phyloP scores from a whole-genome alignment of 2,113 vertebrate species.

The Oryzias celebensis region DNA sequence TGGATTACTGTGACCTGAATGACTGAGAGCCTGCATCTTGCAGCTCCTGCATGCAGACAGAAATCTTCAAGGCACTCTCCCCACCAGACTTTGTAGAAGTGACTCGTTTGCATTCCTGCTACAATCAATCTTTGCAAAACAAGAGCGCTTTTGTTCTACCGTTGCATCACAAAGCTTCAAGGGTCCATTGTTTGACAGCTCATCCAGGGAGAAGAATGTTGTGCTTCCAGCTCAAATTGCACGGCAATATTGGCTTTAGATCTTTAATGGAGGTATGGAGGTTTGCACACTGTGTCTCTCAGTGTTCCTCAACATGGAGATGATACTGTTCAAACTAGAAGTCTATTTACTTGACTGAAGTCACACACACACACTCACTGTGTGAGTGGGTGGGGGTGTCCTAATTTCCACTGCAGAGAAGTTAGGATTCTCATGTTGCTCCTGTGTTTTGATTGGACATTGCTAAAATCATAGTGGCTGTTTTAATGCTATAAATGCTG shows the following conservation, averaged over 20 bases:
- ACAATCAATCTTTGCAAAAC: conserved; percentile 4
- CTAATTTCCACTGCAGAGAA: too few relatives aligned
- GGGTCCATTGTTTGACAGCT: not conserved
- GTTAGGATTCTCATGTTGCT: too few relatives aligned
- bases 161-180: conserved; percentile 14
- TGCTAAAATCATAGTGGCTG: too few relatives aligned
- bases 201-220: conserved; percentile 13
- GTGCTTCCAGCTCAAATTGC: not conserved
- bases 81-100: not conserved
- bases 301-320: not conserved
- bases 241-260: conserved; percentile 16
- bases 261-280: conserved; percentile 7
- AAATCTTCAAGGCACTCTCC: too few relatives aligned
- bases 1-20: too few relatives aligned
- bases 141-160: conserved; percentile 4
- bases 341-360: not conserved
- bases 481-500: too few relatives aligned
- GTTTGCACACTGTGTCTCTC: not conserved
- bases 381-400: too few relatives aligned
- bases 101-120: conserved; percentile 4
- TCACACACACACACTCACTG: too few relatives aligned
- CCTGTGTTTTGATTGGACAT: too few relatives aligned
- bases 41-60: not conserved
- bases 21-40: too few relatives aligned
- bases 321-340: conserved; percentile 3